Percentiles rank a stretch among this genome's conserved stretches.
phyloP scores from a whole-genome alignment of 2,113 vertebrate genomes.

The Anhinga rufa region DNA sequence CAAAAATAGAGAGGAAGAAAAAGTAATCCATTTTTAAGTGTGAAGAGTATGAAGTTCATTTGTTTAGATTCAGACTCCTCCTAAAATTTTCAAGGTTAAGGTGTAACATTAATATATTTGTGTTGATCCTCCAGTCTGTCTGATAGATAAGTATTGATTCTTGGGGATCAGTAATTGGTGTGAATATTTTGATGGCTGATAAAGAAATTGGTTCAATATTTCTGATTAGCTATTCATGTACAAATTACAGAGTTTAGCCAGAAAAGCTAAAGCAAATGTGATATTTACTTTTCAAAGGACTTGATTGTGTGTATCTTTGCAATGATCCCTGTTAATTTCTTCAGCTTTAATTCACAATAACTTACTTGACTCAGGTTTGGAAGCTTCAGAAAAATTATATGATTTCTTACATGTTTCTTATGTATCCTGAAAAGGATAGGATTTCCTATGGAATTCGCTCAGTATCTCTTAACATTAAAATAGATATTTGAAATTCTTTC shows the following conservation, averaged over 20 bases:
- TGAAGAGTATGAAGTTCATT: not conserved
- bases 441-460: not conserved
- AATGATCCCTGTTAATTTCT: no score
- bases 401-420: not conserved
- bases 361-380: not conserved
- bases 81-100: not conserved
- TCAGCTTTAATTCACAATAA: not conserved
- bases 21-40: not conserved
- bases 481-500: not conserved
- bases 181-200: not conserved
- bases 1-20: no score
- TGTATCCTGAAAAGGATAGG: not conserved
- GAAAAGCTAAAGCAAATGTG: not conserved
- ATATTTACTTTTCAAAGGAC: not conserved
- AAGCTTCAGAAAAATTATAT: not conserved
- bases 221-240: not conserved
- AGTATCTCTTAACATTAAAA: not conserved
- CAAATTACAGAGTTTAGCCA: not conserved
- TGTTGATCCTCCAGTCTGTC: not conserved
- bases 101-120: not conserved
- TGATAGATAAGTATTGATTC: not conserved
- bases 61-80: not conserved
- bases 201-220: not conserved
- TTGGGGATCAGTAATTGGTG: not conserved
- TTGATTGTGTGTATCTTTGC: not conserved